Conservation (phyloP, 2,113 vertebrate genomes). For the Montifringilla adamsi region DNA sequence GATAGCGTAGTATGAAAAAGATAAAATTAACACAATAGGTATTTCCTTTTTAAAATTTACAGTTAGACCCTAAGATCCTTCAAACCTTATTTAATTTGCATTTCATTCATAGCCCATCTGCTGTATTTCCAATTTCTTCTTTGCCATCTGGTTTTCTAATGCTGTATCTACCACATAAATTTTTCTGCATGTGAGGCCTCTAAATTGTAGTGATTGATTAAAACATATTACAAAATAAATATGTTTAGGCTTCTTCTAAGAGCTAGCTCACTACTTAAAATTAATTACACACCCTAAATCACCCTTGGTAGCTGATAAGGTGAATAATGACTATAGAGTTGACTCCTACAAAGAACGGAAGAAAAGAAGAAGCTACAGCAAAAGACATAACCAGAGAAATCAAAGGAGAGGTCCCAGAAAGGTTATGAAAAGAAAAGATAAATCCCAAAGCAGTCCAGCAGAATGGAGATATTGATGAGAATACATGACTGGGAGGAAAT, state of each 20-base stretch:
- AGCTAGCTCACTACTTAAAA: neutral
- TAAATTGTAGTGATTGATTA: neutral
- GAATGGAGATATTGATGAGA: neutral
- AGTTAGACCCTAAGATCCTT: neutral
- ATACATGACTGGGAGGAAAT: neutral
- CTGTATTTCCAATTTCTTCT: slow-evolving; percentile 12
- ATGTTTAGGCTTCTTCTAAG: neutral
- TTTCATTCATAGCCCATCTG: slow-evolving; percentile 29
- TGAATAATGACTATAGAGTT: neutral
- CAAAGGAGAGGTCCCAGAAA: neutral
- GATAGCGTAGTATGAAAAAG: neutral
- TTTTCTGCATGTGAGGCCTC: neutral
- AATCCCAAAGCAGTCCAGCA: neutral
- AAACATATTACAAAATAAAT: neutral
- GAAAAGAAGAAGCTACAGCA: neutral
- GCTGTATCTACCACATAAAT: neutral
- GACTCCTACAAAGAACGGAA: neutral
- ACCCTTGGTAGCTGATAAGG: neutral
- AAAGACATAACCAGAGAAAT: neutral
- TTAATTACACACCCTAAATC: neutral
- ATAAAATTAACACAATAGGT: neutral
- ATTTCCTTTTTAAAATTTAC: neutral
- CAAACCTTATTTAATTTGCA: neutral
- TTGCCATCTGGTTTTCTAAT: slow-evolving; percentile 29
- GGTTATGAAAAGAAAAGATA: neutral